Percentiles rank a stretch among this genome's conserved stretches.
These are phyloP conservation scores for Tapera naevia DNA, from an alignment of 2,797 vertebrate genomes.

Conservation along the genomic window DNA sequence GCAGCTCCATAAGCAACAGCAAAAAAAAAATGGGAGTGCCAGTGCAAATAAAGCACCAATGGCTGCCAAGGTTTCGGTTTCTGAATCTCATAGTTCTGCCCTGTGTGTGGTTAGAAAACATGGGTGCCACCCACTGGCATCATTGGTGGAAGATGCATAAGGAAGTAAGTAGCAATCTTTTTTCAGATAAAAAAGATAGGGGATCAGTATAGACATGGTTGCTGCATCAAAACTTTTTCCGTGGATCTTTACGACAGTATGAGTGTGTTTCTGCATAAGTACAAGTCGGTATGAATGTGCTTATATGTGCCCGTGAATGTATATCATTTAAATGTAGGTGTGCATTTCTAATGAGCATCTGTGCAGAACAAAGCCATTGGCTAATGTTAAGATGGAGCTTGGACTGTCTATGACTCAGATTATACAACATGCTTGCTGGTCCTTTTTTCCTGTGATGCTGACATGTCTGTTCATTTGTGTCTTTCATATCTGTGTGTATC, in stretches of 20 bases:
- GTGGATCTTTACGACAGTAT: neutral
- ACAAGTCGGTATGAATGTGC: accelerated
- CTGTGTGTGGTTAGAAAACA: neutral
- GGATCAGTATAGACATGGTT: neutral
- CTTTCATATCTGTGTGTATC: neutral
- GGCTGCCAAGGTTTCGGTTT: neutral
- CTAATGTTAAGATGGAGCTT: neutral
- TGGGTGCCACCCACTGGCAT: neutral
- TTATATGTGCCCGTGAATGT: neutral
- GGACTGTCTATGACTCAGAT: neutral
- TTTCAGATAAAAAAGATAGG: neutral
- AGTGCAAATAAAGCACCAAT: neutral
- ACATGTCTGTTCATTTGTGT: neutral
- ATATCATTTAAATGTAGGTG: neutral
- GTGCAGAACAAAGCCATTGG: neutral
- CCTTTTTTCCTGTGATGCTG: neutral
- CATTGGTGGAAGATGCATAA: neutral
- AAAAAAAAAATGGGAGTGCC: neutral
- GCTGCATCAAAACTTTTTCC: neutral
- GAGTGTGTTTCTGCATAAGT: neutral
- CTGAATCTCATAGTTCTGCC: neutral
- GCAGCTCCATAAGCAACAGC: neutral
- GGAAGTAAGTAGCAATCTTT: neutral
- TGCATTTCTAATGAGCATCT: neutral
- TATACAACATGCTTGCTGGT: neutral